These are phyloP conservation scores for Procambarus virginalis DNA, from an alignment of 1,140 invertebrate genomes.

Conservation along the genomic window DNA sequence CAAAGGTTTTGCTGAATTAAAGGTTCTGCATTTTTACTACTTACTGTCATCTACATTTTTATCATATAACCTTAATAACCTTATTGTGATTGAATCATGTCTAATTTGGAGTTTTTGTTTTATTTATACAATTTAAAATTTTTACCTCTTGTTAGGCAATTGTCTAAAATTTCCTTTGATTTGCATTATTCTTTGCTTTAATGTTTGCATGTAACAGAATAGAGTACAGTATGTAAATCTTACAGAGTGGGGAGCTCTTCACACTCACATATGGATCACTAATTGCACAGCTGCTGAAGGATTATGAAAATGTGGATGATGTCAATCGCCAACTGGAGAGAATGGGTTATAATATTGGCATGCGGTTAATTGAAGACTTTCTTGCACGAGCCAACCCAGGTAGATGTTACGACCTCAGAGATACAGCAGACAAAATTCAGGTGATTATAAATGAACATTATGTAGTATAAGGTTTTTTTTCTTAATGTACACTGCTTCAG, in stretches of 20 bases:
- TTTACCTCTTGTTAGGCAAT: neutral
- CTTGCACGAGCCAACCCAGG: slow-evolving; percentile 92
- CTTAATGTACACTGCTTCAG: too few relatives aligned
- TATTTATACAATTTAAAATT: neutral
- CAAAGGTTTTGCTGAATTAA: too few relatives aligned
- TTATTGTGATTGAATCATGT: neutral
- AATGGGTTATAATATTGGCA: slow-evolving; percentile 98
- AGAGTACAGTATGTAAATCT: slow-evolving; percentile 69
- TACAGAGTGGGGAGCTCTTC: slow-evolving; percentile 97
- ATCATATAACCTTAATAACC: neutral
- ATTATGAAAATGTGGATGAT: slow-evolving; percentile 98
- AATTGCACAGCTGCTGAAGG: slow-evolving; percentile 96
- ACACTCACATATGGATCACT: slow-evolving; percentile 98
- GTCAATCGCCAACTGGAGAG: slow-evolving; percentile 94
- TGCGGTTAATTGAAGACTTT: slow-evolving; percentile 97
- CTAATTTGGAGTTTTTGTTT: neutral
- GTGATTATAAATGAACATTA: slow-evolving; percentile 72
- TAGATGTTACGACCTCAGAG: slow-evolving; percentile 95
- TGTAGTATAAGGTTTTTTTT: too few relatives aligned
- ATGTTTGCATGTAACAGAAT: neutral
- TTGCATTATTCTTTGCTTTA: neutral
- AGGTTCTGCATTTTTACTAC: too few relatives aligned
- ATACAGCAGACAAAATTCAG: slow-evolving; percentile 98
- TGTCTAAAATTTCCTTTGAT: neutral
- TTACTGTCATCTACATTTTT: neutral